Percentiles rank a stretch among this genome's conserved stretches.
Conservation (phyloP, 1,140 invertebrate species). For the Chironomus tepperi region DNA sequence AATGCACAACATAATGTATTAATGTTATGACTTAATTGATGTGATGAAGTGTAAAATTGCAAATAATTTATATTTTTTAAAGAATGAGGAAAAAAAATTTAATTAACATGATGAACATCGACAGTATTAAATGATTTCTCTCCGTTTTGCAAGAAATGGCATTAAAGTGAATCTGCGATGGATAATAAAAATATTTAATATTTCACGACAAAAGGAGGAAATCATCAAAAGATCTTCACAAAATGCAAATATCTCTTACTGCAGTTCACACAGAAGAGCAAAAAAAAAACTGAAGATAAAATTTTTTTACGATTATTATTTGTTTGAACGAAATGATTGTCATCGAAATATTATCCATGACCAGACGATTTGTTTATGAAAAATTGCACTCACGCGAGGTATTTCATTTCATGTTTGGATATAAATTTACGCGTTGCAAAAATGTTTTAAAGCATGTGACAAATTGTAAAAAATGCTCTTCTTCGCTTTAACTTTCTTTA, state of each 20-base stretch:
- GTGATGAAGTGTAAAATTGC: background rate
- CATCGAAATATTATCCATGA: background rate
- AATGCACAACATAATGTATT: no score
- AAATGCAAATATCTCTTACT: background rate
- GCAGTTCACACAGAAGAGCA: no score
- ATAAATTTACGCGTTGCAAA: no score
- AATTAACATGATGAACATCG: no score
- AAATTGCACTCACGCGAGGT: no score
- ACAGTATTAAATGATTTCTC: background rate
- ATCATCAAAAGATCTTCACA: background rate
- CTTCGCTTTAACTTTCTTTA: no score
- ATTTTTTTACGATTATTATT: constrained; percentile 9
- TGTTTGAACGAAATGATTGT: constrained; percentile 13
- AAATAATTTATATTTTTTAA: background rate
- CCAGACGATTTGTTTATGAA: no score
- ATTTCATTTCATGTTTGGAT: no score
- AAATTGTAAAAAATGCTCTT: no score
- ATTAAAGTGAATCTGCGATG: background rate
- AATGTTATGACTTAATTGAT: background rate
- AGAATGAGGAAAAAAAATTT: no score
- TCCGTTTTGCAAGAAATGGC: background rate
- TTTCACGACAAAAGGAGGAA: background rate
- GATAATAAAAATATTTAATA: background rate
- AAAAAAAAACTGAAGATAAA: background rate
- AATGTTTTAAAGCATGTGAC: no score